Percentiles rank a stretch among this genome's conserved stretches.
Evolutionary conservation across 2,797 vertebrate genomes (phyloP).

Genomic region (Clangula hyemalis): DNA sequence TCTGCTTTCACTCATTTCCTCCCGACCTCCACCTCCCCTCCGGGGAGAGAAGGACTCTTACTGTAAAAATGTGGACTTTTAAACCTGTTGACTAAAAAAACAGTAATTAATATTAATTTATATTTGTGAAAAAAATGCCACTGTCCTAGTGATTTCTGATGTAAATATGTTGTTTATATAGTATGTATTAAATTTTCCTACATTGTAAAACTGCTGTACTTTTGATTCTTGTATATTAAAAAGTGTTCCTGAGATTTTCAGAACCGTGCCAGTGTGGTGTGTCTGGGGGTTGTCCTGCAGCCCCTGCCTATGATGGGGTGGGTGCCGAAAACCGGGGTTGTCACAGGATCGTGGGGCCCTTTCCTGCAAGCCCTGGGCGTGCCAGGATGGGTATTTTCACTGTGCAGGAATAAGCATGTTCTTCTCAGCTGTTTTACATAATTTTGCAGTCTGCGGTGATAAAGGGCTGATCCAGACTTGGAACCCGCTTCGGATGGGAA

Average conservation of each 20-base stretch:
- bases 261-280: slow-evolving; percentile 26
- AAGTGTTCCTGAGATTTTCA: slow-evolving; percentile 78
- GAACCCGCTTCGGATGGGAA: background rate
- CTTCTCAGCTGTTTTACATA: background rate
- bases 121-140: slow-evolving; percentile 96
- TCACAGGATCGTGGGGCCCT: background rate
- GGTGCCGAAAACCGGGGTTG: rapidly evolving
- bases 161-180: slow-evolving; percentile 98
- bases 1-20: slow-evolving; percentile 66
- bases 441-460: background rate
- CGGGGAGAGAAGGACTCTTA: slow-evolving; percentile 72
- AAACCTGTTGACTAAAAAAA: slow-evolving; percentile 78
- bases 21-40: slow-evolving; percentile 19
- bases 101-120: slow-evolving; percentile 93
- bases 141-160: slow-evolving; percentile 92
- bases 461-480: background rate
- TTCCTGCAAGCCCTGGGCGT: background rate
- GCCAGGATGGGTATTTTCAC: background rate
- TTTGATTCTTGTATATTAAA: slow-evolving; percentile 83
- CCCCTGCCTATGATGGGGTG: rapidly evolving
- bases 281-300: background rate
- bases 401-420: background rate
- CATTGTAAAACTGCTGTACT: slow-evolving; percentile 86
- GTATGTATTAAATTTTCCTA: slow-evolving; percentile 99
- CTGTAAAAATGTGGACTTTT: slow-evolving; percentile 80